phyloP scores from a whole-genome alignment of 2,797 vertebrate genomes.

The Takifugu ocellatus region DNA sequence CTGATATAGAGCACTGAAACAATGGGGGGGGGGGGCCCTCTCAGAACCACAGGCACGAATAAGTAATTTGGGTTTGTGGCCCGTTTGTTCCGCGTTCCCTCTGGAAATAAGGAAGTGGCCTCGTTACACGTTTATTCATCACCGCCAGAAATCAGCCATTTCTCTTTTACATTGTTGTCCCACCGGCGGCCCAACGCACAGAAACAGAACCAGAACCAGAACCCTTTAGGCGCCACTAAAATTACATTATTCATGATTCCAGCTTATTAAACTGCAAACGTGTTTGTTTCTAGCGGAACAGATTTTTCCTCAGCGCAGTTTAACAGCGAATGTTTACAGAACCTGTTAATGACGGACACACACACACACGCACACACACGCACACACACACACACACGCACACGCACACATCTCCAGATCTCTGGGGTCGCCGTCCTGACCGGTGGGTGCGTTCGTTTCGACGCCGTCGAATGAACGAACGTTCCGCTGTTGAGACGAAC shows the following conservation, averaged over 20 bases:
- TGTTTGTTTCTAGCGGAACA: conserved; percentile 19
- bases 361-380: not conserved
- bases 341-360: conserved; percentile 11
- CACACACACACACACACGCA: not conserved
- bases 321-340: conserved; percentile 24
- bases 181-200: conserved; percentile 19
- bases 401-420: no score
- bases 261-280: conserved; percentile 24
- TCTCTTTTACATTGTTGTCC: conserved; percentile 22
- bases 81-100: conserved; percentile 21
- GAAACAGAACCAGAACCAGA: not conserved
- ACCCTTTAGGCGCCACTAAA: conserved; percentile 14
- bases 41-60: conserved; percentile 11
- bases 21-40: not conserved
- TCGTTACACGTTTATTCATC: conserved; percentile 43
- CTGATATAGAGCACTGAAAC: not conserved
- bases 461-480: no score
- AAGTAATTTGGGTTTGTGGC: conserved; percentile 17
- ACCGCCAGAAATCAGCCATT: conserved; percentile 38
- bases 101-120: conserved; percentile 34
- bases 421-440: no score
- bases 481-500: no score
- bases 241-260: conserved; percentile 28
- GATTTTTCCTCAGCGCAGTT: conserved; percentile 14
- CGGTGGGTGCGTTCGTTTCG: no score